phyloP scores from a whole-genome alignment of 2,888 invertebrate species.

The Cheilosia scutellata region DNA sequence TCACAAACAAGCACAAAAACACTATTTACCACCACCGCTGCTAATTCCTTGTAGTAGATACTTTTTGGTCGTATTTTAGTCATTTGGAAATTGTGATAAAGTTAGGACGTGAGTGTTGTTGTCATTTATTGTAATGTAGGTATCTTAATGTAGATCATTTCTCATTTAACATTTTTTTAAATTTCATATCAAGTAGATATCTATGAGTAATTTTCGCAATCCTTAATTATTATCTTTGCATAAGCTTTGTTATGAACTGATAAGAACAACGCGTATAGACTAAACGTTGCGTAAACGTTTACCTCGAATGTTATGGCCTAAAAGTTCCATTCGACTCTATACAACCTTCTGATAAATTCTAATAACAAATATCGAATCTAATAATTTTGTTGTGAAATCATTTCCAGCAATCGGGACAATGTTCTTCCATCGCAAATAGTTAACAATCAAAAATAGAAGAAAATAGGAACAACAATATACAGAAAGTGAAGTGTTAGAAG shows the following conservation, averaged over 20 bases:
- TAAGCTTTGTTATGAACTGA: background rate
- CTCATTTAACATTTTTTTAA: too few species aligned
- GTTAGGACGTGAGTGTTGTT: constrained; percentile 20
- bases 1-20: constrained; percentile 29
- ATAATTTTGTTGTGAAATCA: background rate
- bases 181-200: too few species aligned
- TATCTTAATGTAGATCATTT: background rate
- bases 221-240: too few species aligned
- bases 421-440: constrained; percentile 14
- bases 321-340: background rate
- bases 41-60: constrained; percentile 18
- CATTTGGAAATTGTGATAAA: constrained; percentile 33
- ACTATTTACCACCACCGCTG: background rate
- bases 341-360: background rate
- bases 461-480: background rate
- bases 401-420: constrained; percentile 10
- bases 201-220: too few species aligned
- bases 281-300: background rate
- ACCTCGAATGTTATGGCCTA: background rate
- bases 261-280: background rate
- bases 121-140: background rate
- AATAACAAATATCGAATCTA: constrained; percentile 1
- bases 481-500: constrained; percentile 19
- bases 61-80: constrained; percentile 25
- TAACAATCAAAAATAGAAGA: background rate